Conservation (phyloP, 2,797 vertebrate genomes). For the Poeciliopsis presidionis region DNA sequence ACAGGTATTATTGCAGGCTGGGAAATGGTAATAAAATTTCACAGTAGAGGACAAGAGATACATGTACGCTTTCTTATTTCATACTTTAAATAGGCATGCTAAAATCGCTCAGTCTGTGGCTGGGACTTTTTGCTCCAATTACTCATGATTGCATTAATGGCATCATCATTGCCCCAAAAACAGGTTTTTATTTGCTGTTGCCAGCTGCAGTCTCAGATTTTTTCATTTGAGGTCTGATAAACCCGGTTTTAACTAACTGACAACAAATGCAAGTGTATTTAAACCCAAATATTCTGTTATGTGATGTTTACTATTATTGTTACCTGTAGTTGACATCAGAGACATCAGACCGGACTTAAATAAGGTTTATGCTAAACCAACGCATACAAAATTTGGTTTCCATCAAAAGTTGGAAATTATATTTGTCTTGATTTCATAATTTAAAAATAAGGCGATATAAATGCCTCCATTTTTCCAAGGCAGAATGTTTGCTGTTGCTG, state of each 20-base stretch:
- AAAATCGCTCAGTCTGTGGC: neutral
- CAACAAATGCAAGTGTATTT: neutral
- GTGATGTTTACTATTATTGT: neutral
- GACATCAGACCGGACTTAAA: neutral
- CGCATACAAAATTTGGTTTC: neutral
- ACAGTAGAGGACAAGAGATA: neutral
- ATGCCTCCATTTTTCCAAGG: neutral
- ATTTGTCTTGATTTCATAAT: neutral
- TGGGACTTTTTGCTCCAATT: neutral
- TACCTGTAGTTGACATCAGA: neutral
- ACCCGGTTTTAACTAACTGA: neutral
- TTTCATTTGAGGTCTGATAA: neutral
- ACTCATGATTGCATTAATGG: neutral
- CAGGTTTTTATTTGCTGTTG: neutral
- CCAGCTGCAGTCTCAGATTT: neutral
- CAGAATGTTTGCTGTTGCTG: neutral
- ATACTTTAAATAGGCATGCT: neutral
- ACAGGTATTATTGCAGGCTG: neutral
- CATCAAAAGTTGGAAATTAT: neutral
- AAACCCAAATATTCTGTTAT: neutral
- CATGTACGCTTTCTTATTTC: neutral
- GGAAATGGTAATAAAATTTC: neutral
- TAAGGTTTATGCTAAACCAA: neutral
- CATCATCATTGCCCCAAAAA: neutral
- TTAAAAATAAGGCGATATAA: neutral